Percentiles rank a stretch among this genome's conserved stretches.
Evolutionary conservation across 2,888 invertebrate genomes (phyloP).

Genomic region (Meloe dianella): DNA sequence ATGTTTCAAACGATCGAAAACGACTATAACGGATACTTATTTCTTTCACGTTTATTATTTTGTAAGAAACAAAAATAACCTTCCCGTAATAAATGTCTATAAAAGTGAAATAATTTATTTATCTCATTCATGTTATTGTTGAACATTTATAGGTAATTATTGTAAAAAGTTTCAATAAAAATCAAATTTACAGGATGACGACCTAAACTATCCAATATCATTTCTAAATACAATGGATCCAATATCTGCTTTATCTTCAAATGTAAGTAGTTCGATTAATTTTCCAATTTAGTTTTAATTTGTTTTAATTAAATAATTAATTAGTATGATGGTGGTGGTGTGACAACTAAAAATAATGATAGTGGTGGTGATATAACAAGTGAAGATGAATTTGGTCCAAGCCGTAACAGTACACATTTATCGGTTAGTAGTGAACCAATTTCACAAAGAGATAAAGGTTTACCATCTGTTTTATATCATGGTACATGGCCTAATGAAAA

Average conservation of each 20-base stretch:
- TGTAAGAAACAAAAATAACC: slow-evolving; percentile 5
- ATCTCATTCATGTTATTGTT: neutral
- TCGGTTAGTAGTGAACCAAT: slow-evolving; percentile 58
- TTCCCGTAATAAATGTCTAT: neutral
- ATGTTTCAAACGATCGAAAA: slow-evolving; percentile 7
- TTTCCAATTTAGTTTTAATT: neutral
- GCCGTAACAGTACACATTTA: slow-evolving; percentile 48
- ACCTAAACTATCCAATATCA: neutral
- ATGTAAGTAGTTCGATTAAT: neutral
- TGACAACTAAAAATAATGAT: slow-evolving; percentile 31
- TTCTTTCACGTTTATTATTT: slow-evolving; percentile 8
- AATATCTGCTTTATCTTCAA: neutral
- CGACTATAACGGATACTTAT: neutral
- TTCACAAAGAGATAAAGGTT: slow-evolving; percentile 42
- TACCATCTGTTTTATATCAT: slow-evolving; percentile 62
- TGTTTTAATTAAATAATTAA: slow-evolving; percentile 16
- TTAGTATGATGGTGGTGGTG: slow-evolving; percentile 41
- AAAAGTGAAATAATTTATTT: neutral
- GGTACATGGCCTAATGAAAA: slow-evolving; percentile 70
- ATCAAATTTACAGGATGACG: neutral
- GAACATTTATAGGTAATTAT: neutral
- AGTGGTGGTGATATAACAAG: slow-evolving; percentile 41
- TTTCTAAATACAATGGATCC: neutral
- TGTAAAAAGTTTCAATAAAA: neutral
- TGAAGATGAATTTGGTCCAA: slow-evolving; percentile 51